Evolutionary conservation across 2,113 vertebrate species (phyloP).

Genomic region (Hucho hucho): DNA sequence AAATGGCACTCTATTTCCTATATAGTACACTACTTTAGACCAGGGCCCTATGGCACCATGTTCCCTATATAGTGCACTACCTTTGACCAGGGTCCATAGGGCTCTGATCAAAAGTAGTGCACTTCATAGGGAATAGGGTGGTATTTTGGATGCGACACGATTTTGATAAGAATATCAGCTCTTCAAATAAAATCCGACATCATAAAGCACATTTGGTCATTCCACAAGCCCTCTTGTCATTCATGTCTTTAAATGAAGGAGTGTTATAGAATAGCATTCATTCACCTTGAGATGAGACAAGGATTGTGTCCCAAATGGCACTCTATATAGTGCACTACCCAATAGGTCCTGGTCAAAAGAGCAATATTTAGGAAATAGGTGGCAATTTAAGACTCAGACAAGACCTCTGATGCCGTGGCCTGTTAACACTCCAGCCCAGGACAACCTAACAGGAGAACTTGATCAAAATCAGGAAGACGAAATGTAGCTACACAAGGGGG

Average conservation of each 20-base stretch:
- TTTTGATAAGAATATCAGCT: slow-evolving; percentile 39
- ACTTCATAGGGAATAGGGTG: too few relatives aligned
- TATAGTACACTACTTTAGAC: too few relatives aligned
- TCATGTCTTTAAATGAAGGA: neutral
- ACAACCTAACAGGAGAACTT: slow-evolving; percentile 58
- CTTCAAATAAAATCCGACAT: neutral
- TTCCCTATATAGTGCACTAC: too few relatives aligned
- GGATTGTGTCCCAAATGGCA: neutral
- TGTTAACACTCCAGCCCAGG: slow-evolving; percentile 49
- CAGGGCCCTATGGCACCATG: too few relatives aligned
- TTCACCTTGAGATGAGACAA: slow-evolving; percentile 51
- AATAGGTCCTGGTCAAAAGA: too few relatives aligned
- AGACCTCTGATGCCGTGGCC: slow-evolving; percentile 15
- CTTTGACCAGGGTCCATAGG: too few relatives aligned
- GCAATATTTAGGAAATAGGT: too few relatives aligned
- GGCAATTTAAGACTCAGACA: too few relatives aligned
- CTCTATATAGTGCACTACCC: too few relatives aligned
- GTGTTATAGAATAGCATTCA: slow-evolving; percentile 20
- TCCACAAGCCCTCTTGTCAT: neutral
- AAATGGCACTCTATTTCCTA: too few relatives aligned
- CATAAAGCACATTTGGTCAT: slow-evolving; percentile 13
- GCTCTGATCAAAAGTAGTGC: too few relatives aligned
- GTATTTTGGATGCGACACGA: too few relatives aligned
- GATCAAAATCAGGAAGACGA: slow-evolving; percentile 58
- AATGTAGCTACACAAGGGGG: slow-evolving; percentile 56